Base-by-base conservation (phyloP, 2,888 invertebrate species). In the Beris chalybata region DNA sequence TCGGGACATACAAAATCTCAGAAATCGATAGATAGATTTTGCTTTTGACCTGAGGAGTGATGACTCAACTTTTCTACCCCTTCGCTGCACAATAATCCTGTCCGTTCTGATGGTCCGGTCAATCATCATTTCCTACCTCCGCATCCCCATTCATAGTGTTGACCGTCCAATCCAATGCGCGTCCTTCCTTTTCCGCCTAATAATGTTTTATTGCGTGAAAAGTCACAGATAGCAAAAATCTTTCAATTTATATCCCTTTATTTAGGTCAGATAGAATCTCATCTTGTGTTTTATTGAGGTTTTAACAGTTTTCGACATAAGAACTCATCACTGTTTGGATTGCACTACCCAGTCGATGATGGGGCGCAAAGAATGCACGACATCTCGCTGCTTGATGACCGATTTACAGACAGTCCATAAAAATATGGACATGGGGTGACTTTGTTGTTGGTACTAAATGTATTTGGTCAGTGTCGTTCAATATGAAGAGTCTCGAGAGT, bases 131-230 rank as follows among this genome's bases (percentile, higher is more conserved):
- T 38, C 5, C 38, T 22, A 38, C 38, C 38, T 38, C 38, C 3
- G 9, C 9, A 38, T 38, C 22, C 22, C 22, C 22, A 22, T 22
- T 22, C 22, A 38, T 38, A 22, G 22, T 22, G 22, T 2, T 3
- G 22, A 22, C 22, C 22, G 22, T 22, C 22, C 22, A 22, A 22
- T 22, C 22, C 22, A 22, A 22, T 3, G 38, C 9, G 38, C 9
- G 38, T 61, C 22, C 31, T 31, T 13, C 5, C 32, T 50, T 44
- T 56, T 38, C 7, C 55, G 32, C 52, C 66, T 65, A 65, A 69
- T 69, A 68, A 70, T 68, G 67, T 70, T 70, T 70, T 70, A 70
- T 70, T 70, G 70, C 70, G 70, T 68, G 70, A 70, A 70, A 70
- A 70, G 63, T 70, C 65, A 68, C 70, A 70, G 70, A 70, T 70